These are phyloP conservation scores for Odontothrips loti DNA, from an alignment of 2,888 invertebrate genomes.

Conservation along the genomic window DNA sequence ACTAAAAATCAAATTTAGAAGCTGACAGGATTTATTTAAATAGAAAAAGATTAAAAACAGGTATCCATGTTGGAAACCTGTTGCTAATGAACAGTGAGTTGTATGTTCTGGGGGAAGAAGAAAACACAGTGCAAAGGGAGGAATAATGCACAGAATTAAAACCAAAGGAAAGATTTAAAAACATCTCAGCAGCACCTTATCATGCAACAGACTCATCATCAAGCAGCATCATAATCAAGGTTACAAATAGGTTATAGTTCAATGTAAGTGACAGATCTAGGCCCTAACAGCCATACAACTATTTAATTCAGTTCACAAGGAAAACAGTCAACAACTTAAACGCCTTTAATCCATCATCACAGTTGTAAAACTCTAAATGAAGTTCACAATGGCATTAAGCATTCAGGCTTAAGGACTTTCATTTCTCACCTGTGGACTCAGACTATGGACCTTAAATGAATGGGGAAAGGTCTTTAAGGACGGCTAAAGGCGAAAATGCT, in stretches of 20 bases:
- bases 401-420: background rate
- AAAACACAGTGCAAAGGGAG: too few species aligned
- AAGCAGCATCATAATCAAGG: background rate
- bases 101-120: background rate
- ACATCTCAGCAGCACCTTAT: too few species aligned
- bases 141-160: too few species aligned
- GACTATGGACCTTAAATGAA: background rate
- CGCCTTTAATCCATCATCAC: background rate
- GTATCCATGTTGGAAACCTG: background rate
- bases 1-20: too few species aligned
- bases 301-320: background rate
- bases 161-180: too few species aligned
- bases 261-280: background rate
- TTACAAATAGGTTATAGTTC: conserved; percentile 1
- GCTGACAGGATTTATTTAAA: background rate
- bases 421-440: background rate
- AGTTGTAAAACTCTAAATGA: too few species aligned
- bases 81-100: background rate
- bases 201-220: background rate
- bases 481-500: background rate
- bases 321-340: background rate
- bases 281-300: background rate
- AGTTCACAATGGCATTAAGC: background rate
- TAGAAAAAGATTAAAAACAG: background rate
- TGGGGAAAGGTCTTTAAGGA: background rate